phyloP scores from a whole-genome alignment of 2,888 invertebrate species.

The Acleris emargana region DNA sequence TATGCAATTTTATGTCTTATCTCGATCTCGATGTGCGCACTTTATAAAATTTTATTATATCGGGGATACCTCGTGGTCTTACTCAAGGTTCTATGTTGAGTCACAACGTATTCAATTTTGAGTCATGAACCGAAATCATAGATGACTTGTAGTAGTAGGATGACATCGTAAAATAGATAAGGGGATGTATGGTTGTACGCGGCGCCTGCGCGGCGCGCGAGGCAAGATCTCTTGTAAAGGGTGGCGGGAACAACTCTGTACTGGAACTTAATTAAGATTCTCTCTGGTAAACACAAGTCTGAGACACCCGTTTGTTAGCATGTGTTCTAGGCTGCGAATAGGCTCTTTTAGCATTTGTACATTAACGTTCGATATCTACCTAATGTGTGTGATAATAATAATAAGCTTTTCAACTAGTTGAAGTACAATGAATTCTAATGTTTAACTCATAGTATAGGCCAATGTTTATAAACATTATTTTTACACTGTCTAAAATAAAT shows the following conservation, averaged over 20 bases:
- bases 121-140: neutral
- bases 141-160: too few species aligned
- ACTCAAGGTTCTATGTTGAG: neutral
- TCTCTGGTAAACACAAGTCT: slow-evolving; percentile 48
- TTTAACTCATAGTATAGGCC: slow-evolving; percentile 76
- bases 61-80: slow-evolving; percentile 5
- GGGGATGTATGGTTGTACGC: slow-evolving; percentile 18
- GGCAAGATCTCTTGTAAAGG: slow-evolving; percentile 39
- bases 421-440: slow-evolving; percentile 78
- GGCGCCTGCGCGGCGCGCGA: slow-evolving; percentile 19
- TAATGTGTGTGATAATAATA: slow-evolving; percentile 81
- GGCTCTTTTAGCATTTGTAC: slow-evolving; percentile 72
- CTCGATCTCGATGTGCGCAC: slow-evolving; percentile 41
- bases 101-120: too few species aligned
- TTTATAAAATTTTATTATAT: slow-evolving; percentile 28
- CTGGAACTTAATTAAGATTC: slow-evolving; percentile 46
- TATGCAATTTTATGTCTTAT: slow-evolving; percentile 34
- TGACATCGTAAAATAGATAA: too few species aligned
- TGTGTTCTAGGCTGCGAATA: slow-evolving; percentile 48
- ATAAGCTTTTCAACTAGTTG: slow-evolving; percentile 81
- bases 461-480: slow-evolving; percentile 82
- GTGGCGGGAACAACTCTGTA: slow-evolving; percentile 48
- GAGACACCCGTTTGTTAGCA: slow-evolving; percentile 48
- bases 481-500: slow-evolving; percentile 79
- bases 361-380: slow-evolving; percentile 72